Conservation (phyloP, 2,797 vertebrate species). For the Podarcis siculus region DNA sequence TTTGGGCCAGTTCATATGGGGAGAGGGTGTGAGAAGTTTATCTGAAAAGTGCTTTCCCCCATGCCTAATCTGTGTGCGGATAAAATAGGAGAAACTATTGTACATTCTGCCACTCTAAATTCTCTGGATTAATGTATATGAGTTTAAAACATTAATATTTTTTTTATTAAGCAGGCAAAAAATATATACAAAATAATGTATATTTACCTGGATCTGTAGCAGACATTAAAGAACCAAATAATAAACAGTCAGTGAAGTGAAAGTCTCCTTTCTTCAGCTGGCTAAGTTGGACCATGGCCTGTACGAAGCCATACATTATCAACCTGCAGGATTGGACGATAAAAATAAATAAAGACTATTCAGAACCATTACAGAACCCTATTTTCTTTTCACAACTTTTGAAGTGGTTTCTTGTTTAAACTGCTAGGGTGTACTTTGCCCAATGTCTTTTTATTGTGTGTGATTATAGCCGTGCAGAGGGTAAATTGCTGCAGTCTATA, state of each 20-base stretch:
- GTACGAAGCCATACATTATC: constrained; percentile 86
- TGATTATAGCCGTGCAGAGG: background rate
- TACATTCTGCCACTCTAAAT: background rate
- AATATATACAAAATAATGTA: constrained; percentile 38
- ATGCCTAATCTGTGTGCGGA: background rate
- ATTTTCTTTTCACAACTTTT: constrained; percentile 8
- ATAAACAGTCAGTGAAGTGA: constrained; percentile 85
- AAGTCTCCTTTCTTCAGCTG: constrained; percentile 80
- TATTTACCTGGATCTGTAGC: constrained; percentile 88
- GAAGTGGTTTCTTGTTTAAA: constrained; percentile 32
- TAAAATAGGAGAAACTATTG: background rate
- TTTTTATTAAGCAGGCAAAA: background rate
- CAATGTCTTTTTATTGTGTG: constrained; percentile 6
- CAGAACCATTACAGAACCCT: constrained; percentile 23
- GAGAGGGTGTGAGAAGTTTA: no score
- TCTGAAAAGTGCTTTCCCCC: no score
- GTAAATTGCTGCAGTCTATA: background rate
- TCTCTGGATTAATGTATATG: background rate
- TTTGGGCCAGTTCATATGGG: no score
- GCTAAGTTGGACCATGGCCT: constrained; percentile 79
- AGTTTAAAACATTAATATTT: background rate
- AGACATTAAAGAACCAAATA: constrained; percentile 89
- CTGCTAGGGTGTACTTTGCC: background rate
- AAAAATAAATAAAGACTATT: constrained; percentile 50
- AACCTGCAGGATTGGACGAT: constrained; percentile 72